Percentiles rank a stretch among this genome's conserved stretches.
Conservation (phyloP, 1,140 invertebrate genomes). For the Thaumetopoea pityocampa region DNA sequence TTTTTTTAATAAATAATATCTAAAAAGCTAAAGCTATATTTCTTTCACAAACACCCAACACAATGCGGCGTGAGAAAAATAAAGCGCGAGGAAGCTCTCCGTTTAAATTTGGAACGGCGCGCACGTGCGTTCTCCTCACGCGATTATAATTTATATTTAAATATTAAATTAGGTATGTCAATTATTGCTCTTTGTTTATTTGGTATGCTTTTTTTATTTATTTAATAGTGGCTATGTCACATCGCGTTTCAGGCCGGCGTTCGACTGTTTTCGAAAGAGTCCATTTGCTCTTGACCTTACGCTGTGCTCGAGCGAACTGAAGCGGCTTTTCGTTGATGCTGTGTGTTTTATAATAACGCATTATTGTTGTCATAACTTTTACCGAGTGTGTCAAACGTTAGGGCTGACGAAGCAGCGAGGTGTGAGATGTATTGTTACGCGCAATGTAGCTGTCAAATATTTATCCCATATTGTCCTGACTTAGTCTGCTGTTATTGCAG, state of each 20-base stretch:
- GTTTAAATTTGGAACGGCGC: constrained; percentile 44
- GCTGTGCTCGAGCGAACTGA: constrained; percentile 50
- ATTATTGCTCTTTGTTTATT: too few relatives aligned
- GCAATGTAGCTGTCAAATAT: too few relatives aligned
- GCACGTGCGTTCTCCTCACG: constrained; percentile 22
- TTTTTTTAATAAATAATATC: neutral
- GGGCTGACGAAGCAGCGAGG: constrained; percentile 5
- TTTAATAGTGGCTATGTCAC: constrained; percentile 36
- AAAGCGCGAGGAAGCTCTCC: constrained; percentile 11
- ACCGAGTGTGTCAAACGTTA: constrained; percentile 12
- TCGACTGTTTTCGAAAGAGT: constrained; percentile 54
- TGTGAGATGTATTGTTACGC: too few relatives aligned
- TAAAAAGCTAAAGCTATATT: too few relatives aligned
- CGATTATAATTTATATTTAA: constrained; percentile 24
- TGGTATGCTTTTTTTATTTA: constrained; percentile 29
- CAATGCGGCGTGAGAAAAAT: constrained; percentile 37
- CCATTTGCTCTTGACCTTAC: constrained; percentile 68
- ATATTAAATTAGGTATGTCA: constrained; percentile 22
- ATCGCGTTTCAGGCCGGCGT: constrained; percentile 38
- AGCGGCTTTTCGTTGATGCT: constrained; percentile 49
- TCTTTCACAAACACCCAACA: constrained; percentile 13
- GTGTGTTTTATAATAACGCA: constrained; percentile 67
- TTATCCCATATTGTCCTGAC: too few relatives aligned
- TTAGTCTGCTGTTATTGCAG: too few relatives aligned
- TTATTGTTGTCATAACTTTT: constrained; percentile 67